phyloP scores from a whole-genome alignment of 2,888 invertebrate genomes.

The Platycheirus albimanus region DNA sequence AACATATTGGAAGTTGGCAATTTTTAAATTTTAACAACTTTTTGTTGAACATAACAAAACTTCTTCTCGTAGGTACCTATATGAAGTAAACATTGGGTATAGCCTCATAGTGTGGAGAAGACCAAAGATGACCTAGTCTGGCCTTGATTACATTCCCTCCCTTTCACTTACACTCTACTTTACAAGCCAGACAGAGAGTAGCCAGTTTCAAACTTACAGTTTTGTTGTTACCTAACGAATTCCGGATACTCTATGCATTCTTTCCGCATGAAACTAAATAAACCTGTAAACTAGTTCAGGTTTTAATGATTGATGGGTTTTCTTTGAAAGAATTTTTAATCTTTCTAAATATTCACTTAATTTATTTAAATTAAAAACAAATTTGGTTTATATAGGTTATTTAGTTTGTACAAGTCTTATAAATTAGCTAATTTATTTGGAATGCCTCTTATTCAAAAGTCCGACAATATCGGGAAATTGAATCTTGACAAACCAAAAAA shows the following conservation, averaged over 20 bases:
- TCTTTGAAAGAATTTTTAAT: background rate
- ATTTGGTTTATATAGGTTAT: background rate
- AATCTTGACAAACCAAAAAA: too few species aligned
- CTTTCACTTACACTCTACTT: background rate
- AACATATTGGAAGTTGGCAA: too few species aligned
- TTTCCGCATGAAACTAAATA: background rate
- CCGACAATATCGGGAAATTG: too few species aligned
- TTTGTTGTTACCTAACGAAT: background rate
- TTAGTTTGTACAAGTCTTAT: background rate
- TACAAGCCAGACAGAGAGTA: background rate
- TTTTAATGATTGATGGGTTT: constrained; percentile 23
- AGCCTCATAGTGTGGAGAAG: too few species aligned
- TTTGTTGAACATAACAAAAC: too few species aligned
- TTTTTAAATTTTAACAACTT: too few species aligned
- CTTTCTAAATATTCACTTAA: too few species aligned
- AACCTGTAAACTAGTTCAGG: background rate
- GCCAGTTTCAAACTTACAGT: background rate
- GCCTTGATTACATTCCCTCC: too few species aligned
- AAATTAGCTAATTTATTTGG: constrained; percentile 2
- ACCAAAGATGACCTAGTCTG: too few species aligned
- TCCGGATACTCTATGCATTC: background rate
- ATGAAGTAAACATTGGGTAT: too few species aligned
- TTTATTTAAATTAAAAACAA: background rate
- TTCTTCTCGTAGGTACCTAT: too few species aligned
- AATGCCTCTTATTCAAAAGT: too few species aligned